Evolutionary conservation across 2,113 vertebrate species (phyloP).

Genomic region (cattle (Bos taurus)): DNA sequence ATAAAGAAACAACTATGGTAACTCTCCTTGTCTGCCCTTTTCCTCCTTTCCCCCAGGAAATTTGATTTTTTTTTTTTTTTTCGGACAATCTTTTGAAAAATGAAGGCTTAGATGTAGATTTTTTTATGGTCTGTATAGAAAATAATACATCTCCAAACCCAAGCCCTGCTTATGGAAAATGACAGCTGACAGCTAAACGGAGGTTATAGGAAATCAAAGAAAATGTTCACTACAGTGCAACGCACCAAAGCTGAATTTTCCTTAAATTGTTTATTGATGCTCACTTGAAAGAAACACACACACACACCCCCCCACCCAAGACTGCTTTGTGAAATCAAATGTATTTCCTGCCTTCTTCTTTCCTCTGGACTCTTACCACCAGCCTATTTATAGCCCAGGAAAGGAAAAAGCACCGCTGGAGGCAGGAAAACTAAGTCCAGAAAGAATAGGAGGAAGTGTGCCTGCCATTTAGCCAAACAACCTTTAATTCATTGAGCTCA

Average conservation of each 20-base stretch:
- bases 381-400: slow-evolving; percentile 90
- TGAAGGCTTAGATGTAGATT: background rate
- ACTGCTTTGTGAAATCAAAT: slow-evolving; percentile 82
- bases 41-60: background rate
- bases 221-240: background rate
- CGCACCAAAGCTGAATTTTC: background rate
- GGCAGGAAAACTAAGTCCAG: slow-evolving; percentile 96
- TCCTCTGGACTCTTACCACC: slow-evolving; percentile 80
- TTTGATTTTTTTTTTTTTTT: background rate
- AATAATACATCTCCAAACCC: background rate
- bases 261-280: slow-evolving; percentile 31
- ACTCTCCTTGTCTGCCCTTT: background rate
- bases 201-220: background rate
- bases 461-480: slow-evolving; percentile 90
- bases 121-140: background rate
- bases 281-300: slow-evolving; percentile 23
- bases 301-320: background rate
- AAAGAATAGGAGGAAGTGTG: slow-evolving; percentile 98
- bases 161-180: background rate
- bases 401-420: slow-evolving; percentile 82
- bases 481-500: slow-evolving; percentile 82
- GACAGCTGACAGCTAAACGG: background rate
- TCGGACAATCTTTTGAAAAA: background rate
- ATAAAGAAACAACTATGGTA: background rate
- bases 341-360: slow-evolving; percentile 89